Base-by-base conservation (phyloP, 2,888 invertebrate species). In the Griposia aprilina region DNA sequence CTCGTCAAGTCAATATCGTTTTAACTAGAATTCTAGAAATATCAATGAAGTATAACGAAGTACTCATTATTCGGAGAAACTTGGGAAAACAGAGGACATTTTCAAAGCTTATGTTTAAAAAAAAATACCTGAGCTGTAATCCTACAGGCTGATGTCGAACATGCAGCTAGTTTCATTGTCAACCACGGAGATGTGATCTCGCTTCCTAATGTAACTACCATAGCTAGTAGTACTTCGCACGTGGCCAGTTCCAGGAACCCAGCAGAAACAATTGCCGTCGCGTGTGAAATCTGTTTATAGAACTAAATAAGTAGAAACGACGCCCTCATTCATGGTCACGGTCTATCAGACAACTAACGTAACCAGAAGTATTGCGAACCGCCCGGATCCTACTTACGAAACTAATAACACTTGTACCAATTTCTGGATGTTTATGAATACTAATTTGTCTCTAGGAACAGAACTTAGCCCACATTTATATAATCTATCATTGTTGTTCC, bases 251-350 rank as follows among this genome's bases (percentile, higher is more conserved):
- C 59, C 13, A 70, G 13, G 72, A 68, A 71, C 74, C 10, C 10
- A 45, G 45, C 52, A 69, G 30, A 65, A 63, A 74, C 67, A 74
- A 76, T 70, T 66, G 50, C 48, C 15, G 26, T 74, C 36, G 65
- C 77, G 30, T 84, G 85, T 66, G 6, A 59, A 78, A 70, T 82
- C 69, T 63, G 55, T 65, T 81, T 71, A 52, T 63, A 76, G 68
- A 68, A 50, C 36, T 62, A 78, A 62, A 74, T 72, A 74, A 15
- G 36, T 55, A 57, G 17, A 66, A 48, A 23, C 63, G 52, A 66
- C 74, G 69, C 78, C 78, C 57, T 69, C 65, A 57, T 74, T 69
- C 65, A 57, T 74, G 67, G 77, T 78, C 76, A 72, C 71, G 74
- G 77, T 81, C 76, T 74, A 70, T 63, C 66, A 75, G 48, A 59